A percentile compares a stretch with the other conserved stretches of the same genome.
Conservation (phyloP, 2,888 invertebrate species). For the Cactoblastis cactorum region DNA sequence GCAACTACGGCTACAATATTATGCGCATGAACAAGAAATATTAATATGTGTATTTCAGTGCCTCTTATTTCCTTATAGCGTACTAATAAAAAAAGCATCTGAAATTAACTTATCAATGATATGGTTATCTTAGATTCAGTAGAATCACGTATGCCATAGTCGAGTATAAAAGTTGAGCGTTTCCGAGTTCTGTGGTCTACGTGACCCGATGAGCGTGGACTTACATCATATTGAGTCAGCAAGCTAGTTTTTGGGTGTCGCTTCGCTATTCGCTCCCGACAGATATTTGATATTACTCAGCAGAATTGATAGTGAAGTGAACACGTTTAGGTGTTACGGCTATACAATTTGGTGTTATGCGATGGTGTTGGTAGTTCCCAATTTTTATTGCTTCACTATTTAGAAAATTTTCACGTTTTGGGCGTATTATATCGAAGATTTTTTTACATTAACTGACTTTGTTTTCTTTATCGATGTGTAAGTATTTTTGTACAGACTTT, state of each 20-base stretch:
- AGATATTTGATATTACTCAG: not conserved
- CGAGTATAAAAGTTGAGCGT: not conserved
- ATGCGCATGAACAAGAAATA: not conserved
- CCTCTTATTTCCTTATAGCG: not conserved
- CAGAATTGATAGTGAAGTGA: not conserved
- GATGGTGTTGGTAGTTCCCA: too few species aligned
- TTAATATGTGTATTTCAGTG: not conserved
- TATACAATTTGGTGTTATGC: too few species aligned
- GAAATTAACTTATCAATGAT: not conserved
- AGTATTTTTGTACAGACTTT: too few species aligned
- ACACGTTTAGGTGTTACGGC: not conserved
- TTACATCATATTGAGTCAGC: not conserved
- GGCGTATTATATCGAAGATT: too few species aligned
- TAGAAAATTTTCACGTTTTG: too few species aligned
- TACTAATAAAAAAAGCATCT: not conserved
- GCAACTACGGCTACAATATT: not conserved
- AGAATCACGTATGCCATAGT: not conserved
- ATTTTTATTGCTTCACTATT: too few species aligned
- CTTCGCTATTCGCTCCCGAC: not conserved
- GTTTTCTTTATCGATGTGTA: too few species aligned
- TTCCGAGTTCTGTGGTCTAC: constrained; percentile 10
- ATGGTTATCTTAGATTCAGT: not conserved
- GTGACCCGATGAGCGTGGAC: constrained; percentile 9
- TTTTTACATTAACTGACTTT: too few species aligned
- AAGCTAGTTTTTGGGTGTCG: not conserved